Percentiles rank a stretch among this genome's conserved stretches.
Evolutionary conservation across 2,113 vertebrate species (phyloP).

Genomic region (Pygoscelis antarcticus): DNA sequence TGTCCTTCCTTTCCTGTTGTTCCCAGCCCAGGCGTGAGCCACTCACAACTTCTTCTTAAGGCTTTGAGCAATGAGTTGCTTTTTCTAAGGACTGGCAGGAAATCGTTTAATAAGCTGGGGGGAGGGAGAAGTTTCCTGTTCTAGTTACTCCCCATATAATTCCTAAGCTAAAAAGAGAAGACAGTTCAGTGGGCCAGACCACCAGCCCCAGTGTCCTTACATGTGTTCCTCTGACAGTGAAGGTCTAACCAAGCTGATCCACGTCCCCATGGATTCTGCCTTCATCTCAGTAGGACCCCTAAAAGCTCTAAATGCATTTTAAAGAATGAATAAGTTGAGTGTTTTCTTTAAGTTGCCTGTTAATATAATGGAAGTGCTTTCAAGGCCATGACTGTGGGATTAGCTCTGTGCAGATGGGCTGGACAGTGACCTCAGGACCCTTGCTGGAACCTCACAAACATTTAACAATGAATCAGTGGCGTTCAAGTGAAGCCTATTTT

Average conservation of each 20-base stretch:
- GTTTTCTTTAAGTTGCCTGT: not conserved
- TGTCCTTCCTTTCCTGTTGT: constrained; percentile 79
- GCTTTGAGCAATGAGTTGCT: constrained; percentile 32
- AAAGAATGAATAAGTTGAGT: not conserved
- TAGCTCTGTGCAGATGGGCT: not conserved
- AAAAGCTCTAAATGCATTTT: not conserved
- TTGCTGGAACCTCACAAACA: not conserved
- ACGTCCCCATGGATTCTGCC: not conserved
- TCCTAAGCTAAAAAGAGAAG: not conserved
- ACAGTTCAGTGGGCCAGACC: not conserved
- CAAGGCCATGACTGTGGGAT: not conserved
- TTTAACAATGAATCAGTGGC: not conserved
- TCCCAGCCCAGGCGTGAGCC: constrained; percentile 53
- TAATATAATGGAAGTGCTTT: not conserved
- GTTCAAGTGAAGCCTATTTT: not conserved
- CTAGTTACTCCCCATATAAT: not conserved
- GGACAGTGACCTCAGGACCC: not conserved
- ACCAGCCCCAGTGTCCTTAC: not conserved
- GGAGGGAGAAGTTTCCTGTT: constrained; percentile 60
- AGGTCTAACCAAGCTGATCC: not conserved
- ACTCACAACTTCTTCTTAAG: constrained; percentile 60
- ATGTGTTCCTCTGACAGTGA: accelerated
- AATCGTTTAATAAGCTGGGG: constrained; percentile 72
- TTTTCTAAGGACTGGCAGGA: constrained; percentile 76
- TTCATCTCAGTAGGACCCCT: not conserved